These are phyloP conservation scores for Tetragonisca angustula DNA, from an alignment of 2,888 invertebrate species.

Conservation along the genomic window DNA sequence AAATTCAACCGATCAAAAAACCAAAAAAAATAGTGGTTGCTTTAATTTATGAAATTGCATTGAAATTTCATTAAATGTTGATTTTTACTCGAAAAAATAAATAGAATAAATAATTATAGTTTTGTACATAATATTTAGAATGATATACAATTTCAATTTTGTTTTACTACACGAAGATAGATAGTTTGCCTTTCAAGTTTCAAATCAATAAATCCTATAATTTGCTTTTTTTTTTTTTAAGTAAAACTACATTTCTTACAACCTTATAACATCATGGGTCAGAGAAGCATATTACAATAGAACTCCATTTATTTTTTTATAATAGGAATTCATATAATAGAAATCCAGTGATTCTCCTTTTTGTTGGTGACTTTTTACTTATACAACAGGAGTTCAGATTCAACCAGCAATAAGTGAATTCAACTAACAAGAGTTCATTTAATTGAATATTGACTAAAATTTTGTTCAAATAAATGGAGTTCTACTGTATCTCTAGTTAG, in stretches of 20 bases:
- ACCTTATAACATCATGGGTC: conserved; percentile 34
- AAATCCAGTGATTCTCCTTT: too few species aligned
- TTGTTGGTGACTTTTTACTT: too few species aligned
- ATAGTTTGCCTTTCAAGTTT: conserved; percentile 21
- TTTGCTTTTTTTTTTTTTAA: conserved; percentile 15
- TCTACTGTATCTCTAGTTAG: conserved; percentile 41
- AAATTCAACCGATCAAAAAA: conserved; percentile 24
- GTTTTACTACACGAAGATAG: conserved; percentile 22
- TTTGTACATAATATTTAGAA: conserved; percentile 49
- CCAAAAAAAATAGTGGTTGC: conserved; percentile 7
- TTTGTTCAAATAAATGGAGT: too few species aligned
- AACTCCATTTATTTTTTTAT: too few species aligned
- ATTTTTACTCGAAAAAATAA: conserved; percentile 42
- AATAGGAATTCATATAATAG: too few species aligned
- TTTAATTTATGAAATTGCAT: conserved; percentile 13
- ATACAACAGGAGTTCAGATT: too few species aligned
- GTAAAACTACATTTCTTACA: conserved; percentile 29
- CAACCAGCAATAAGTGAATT: too few species aligned
- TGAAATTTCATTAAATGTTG: conserved; percentile 26
- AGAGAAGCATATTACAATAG: conserved; percentile 42
- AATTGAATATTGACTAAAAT: not conserved
- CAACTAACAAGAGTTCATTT: too few species aligned
- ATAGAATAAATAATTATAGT: conserved; percentile 53
- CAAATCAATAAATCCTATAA: conserved; percentile 31
- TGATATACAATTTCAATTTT: conserved; percentile 23